phyloP scores from a whole-genome alignment of 2,113 vertebrate species.

The Lasiurus borealis region DNA sequence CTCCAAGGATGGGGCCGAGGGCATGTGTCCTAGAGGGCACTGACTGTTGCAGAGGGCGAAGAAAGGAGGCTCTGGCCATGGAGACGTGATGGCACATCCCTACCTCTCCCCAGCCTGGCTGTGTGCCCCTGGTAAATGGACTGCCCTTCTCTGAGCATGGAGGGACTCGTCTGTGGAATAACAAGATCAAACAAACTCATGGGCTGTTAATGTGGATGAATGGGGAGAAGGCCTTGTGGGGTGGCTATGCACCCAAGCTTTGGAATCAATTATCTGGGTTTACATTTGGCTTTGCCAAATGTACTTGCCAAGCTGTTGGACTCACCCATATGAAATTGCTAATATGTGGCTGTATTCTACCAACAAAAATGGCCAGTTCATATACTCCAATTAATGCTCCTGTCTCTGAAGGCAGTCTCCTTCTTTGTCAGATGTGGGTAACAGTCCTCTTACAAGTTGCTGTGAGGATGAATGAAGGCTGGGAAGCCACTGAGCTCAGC shows the following conservation, averaged over 20 bases:
- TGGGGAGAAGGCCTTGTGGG: neutral
- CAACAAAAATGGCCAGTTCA: neutral
- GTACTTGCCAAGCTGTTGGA: neutral
- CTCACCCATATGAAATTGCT: neutral
- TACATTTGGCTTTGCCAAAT: conserved; percentile 35
- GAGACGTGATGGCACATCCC: neutral
- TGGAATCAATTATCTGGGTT: neutral
- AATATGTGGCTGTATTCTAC: neutral
- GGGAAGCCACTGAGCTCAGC: neutral
- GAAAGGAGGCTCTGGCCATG: neutral
- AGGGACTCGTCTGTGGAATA: neutral
- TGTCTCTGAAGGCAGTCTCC: neutral
- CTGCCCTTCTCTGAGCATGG: neutral
- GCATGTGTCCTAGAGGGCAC: fast-evolving
- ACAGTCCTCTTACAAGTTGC: neutral
- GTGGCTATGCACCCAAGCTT: neutral
- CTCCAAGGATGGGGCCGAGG: neutral
- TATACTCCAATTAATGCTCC: neutral
- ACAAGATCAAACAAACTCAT: neutral
- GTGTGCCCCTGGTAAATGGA: neutral
- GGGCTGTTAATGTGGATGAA: neutral
- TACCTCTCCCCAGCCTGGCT: neutral
- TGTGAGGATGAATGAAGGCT: neutral
- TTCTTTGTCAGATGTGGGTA: neutral
- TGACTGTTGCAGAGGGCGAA: neutral